Evolutionary conservation across 2,113 vertebrate genomes (phyloP).

Genomic region (Vanacampus margaritifer): DNA sequence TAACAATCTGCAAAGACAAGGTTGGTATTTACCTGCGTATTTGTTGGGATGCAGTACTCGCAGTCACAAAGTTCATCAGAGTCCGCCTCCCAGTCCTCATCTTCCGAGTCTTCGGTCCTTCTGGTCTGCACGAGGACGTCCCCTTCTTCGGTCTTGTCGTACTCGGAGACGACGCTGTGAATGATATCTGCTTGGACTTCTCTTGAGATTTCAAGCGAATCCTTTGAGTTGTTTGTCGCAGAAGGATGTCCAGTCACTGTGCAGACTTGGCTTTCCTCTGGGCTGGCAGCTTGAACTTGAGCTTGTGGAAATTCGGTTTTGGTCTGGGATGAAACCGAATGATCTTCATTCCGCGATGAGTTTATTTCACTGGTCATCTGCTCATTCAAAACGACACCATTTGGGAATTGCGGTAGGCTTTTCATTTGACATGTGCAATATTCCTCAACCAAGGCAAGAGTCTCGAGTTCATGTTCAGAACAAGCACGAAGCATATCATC

Average conservation of each 20-base stretch:
- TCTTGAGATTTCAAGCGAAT: conserved; percentile 16
- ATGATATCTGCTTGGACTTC: conserved; percentile 39
- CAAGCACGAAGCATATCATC: conserved; percentile 21
- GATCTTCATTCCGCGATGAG: background rate
- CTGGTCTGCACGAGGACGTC: background rate
- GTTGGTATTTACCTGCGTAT: conserved; percentile 52
- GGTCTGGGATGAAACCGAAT: background rate
- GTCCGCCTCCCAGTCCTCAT: conserved; percentile 64
- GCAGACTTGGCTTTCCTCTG: conserved; percentile 17
- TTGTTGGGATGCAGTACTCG: conserved; percentile 66
- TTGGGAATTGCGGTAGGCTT: conserved; percentile 34
- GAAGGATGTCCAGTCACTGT: conserved; percentile 14
- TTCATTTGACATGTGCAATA: conserved; percentile 49
- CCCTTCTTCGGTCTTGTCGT: conserved; percentile 4
- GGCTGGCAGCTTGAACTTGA: background rate
- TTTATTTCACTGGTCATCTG: background rate
- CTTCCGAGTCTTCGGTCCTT: conserved; percentile 49
- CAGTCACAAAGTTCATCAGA: conserved; percentile 65
- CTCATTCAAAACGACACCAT: conserved; percentile 5
- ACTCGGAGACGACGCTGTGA: conserved; percentile 46
- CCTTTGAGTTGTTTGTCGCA: background rate
- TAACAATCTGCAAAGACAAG: background rate
- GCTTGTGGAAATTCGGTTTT: conserved; percentile 2
- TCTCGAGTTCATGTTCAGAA: conserved; percentile 35
- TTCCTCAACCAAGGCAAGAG: conserved; percentile 45